These are phyloP conservation scores for Nephrotoma guestfalica DNA, from an alignment of 2,888 invertebrate genomes.

Conservation along the genomic window DNA sequence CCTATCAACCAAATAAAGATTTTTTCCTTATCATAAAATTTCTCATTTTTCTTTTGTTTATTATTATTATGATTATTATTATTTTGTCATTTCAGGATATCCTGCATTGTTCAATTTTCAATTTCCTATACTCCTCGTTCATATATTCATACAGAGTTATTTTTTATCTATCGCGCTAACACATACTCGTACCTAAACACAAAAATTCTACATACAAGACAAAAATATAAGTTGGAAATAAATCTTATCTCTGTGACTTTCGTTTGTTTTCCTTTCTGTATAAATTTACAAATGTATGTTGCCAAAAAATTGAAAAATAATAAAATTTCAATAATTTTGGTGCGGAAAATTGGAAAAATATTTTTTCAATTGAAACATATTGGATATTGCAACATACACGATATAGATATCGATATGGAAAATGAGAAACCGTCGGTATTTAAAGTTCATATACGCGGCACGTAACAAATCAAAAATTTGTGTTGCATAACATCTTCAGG, in stretches of 20 bases:
- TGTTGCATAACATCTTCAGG: background rate
- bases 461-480: background rate
- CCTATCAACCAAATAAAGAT: background rate
- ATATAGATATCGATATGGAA: background rate
- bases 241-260: background rate
- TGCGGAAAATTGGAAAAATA: background rate
- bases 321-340: background rate
- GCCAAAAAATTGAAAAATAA: background rate
- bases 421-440: background rate
- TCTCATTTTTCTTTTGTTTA: background rate
- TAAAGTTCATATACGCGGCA: background rate
- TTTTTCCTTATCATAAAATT: background rate
- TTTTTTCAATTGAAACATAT: background rate
- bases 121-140: background rate
- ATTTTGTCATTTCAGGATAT: constrained; percentile 4
- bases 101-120: constrained; percentile 5
- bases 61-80: background rate
- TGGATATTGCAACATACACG: background rate
- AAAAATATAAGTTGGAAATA: background rate
- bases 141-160: background rate
- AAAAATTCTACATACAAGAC: background rate
- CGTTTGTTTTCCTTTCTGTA: background rate
- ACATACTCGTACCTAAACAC: background rate
- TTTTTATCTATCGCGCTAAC: background rate
- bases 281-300: background rate